Evolutionary conservation across 2,888 invertebrate species (phyloP).

Genomic region (Halocaridina rubra): DNA sequence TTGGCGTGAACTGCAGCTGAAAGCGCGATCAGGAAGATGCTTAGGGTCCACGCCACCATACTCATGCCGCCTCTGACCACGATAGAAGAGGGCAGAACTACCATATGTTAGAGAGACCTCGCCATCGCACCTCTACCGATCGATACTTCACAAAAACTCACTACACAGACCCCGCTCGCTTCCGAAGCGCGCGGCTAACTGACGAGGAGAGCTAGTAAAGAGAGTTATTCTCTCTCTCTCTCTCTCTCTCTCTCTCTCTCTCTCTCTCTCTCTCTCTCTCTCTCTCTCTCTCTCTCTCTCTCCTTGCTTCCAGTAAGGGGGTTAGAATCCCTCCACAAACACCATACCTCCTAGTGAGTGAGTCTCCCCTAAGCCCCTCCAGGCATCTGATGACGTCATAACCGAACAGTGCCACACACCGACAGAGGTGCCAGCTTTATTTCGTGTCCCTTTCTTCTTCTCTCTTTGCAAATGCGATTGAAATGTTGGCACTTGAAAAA

Average conservation of each 20-base stretch:
- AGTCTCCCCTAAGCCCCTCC: no score
- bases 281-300: neutral
- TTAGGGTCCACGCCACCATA: constrained; percentile 38
- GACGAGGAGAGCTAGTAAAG: neutral
- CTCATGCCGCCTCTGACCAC: constrained; percentile 37
- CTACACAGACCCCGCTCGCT: constrained; percentile 15
- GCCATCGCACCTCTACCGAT: constrained; percentile 38
- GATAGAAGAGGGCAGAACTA: constrained; percentile 37
- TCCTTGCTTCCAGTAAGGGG: no score
- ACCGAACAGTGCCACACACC: no score
- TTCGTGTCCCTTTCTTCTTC: no score
- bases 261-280: neutral
- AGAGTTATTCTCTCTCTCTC: neutral
- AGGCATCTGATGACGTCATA: no score
- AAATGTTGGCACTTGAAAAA: no score
- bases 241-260: neutral
- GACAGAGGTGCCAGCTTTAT: no score
- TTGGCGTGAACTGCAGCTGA: constrained; percentile 10
- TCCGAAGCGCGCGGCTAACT: constrained; percentile 42
- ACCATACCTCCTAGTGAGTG: no score
- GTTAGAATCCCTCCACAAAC: no score
- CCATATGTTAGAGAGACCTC: constrained; percentile 48
- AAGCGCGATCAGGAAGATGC: constrained; percentile 21
- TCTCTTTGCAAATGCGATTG: no score
- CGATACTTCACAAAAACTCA: constrained; percentile 36